Percentiles rank a stretch among this genome's conserved stretches.
These are phyloP conservation scores for Chlamydotis undulata DNA, from an alignment of 2,113 vertebrate species.

Conservation along the genomic window DNA sequence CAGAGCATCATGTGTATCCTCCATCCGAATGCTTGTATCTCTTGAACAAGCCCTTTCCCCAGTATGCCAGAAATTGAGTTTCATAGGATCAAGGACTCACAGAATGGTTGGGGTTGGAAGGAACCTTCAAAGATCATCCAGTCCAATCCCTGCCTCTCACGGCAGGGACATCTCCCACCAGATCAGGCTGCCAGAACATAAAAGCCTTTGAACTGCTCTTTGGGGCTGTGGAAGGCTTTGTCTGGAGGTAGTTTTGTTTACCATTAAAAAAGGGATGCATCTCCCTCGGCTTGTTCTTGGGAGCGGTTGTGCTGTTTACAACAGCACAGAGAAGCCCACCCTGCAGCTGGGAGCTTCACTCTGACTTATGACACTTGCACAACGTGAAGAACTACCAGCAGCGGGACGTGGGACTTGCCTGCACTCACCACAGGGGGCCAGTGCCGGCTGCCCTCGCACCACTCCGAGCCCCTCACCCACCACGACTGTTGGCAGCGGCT, in stretches of 20 bases:
- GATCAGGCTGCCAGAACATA: neutral
- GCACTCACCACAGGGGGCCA: fast-evolving
- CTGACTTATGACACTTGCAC: neutral
- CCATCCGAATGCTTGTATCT: neutral
- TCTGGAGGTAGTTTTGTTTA: neutral
- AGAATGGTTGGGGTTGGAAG: too few relatives aligned
- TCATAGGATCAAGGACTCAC: neutral
- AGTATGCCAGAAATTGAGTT: neutral
- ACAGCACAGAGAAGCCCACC: neutral
- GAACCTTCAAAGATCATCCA: too few relatives aligned
- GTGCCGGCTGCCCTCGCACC: neutral
- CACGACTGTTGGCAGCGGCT: neutral
- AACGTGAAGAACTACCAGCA: neutral
- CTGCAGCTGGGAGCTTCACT: neutral
- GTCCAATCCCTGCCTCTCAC: too few relatives aligned
- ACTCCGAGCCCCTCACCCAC: too few relatives aligned
- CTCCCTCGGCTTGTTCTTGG: neutral
- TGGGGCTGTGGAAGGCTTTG: neutral
- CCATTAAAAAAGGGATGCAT: neutral
- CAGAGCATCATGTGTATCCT: neutral
- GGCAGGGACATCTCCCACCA: too few relatives aligned
- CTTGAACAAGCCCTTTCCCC: neutral
- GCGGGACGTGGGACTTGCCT: neutral
- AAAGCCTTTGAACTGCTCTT: neutral
- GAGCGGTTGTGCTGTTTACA: neutral